Evolutionary conservation across 2,113 vertebrate species (phyloP), one percentile per base, ranked within the genome.

Genomic region (Salvelinus fontinalis): DNA sequence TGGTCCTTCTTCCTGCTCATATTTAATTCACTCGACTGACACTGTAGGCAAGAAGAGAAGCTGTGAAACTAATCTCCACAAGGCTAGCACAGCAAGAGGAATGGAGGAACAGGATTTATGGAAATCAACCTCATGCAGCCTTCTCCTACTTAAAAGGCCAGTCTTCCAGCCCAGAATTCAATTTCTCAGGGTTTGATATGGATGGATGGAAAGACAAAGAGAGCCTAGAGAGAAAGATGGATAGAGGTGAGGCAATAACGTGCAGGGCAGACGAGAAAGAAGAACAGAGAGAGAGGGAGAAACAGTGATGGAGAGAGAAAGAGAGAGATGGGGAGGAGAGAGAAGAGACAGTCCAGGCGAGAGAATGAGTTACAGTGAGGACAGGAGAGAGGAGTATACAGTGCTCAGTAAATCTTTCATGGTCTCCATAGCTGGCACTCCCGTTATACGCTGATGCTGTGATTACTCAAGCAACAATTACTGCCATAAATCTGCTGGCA

Each of bases 371-470:
- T 54, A 54, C 51, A 16, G 13, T 54, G 16, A 54, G 51, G 51
- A 54, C 14, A 54, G 39, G 11, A 44, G 68, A 62, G 39, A 29
- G 48, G 39, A 13, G 48, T 49, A 54, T 72, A 70, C 65, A 77
- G 59, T 22, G 70, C 69, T 77, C 26, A 26, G 39, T 77, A 77
- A 72, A 77, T 67, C 72, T 78, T 70, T 54, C 76, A 34, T 57
- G 69, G 18, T 12, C 64, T 20, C 60, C 69, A 66, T 77, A 49
- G 70, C 76, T 14, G 44, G 60, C 26, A 34, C 48, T 59, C 44
- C 60, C 76, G 73, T 78, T 78, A 73, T 57, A 24, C 12, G 9
- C 12, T 24, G 71, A 54, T 73, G 39, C 39, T 20, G n/a, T 24
- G 71, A 54, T 73, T 60, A 73, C 29, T 73, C 24, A 73, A 57